Conservation (phyloP, 2,797 vertebrate genomes). For the Alfaro cultratus region DNA sequence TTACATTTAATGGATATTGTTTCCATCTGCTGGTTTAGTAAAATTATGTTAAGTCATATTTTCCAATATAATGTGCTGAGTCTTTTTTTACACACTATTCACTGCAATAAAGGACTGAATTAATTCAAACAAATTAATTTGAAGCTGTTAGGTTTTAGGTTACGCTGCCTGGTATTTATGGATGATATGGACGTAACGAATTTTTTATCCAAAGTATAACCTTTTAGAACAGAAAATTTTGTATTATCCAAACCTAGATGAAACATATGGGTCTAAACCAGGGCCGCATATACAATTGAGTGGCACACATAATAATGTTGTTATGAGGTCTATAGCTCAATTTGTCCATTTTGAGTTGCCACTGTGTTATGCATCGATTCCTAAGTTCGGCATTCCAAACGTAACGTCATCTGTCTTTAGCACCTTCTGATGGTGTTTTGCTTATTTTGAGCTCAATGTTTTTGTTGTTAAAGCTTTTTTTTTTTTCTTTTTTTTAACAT, state of each 20-base stretch:
- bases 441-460: neutral
- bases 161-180: neutral
- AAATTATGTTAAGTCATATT: neutral
- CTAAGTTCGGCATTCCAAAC: neutral
- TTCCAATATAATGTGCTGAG: neutral
- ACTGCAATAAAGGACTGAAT: neutral
- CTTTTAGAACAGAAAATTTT: neutral
- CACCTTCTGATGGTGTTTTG: neutral
- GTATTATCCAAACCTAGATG: neutral
- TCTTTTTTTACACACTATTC: neutral
- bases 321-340: neutral
- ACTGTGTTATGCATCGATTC: neutral
- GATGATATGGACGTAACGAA: neutral
- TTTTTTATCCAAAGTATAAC: neutral
- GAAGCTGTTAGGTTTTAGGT: neutral
- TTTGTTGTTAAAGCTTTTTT: neutral
- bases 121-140: neutral
- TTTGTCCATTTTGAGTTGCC: neutral
- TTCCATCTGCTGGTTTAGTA: neutral
- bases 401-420: neutral
- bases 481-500: neutral
- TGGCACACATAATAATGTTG: neutral
- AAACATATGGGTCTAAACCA: neutral
- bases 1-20: neutral
- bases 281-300: neutral